Evolutionary conservation across 2,888 invertebrate species (phyloP).

Genomic region (Lithosia quadra): DNA sequence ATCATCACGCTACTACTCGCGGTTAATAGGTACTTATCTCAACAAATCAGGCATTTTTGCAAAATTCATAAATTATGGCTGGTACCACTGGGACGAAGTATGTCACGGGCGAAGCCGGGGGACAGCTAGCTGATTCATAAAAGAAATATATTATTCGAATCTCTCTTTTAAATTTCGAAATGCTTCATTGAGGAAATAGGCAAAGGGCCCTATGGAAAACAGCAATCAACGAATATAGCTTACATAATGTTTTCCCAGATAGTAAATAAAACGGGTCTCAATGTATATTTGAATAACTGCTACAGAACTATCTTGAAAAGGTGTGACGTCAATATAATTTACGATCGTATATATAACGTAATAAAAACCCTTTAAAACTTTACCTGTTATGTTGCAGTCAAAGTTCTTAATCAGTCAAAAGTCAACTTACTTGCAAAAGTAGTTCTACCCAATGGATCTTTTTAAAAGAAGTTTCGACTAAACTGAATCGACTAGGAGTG

Average conservation of each 20-base stretch:
- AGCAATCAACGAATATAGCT: neutral
- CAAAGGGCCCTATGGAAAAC: neutral
- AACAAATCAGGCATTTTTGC: no score
- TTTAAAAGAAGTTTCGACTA: neutral
- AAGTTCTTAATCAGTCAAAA: neutral
- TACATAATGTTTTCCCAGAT: neutral
- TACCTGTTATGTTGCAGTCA: neutral
- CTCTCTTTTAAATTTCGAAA: neutral
- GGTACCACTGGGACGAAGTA: no score
- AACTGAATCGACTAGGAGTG: neutral
- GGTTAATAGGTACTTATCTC: no score
- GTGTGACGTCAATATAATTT: neutral
- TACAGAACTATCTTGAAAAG: no score
- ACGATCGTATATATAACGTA: neutral
- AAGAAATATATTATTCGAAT: neutral
- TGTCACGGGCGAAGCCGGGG: no score
- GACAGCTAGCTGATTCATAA: neutral
- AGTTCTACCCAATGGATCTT: neutral
- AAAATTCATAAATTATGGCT: neutral
- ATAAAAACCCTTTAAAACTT: neutral
- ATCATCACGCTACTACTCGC: no score
- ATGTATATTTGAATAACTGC: no score
- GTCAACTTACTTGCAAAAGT: neutral
- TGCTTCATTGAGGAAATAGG: neutral
- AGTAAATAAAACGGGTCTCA: no score